These are phyloP conservation scores for Pygathrix nemaeus DNA, from an alignment of 2,113 vertebrate species.

Conservation along the genomic window DNA sequence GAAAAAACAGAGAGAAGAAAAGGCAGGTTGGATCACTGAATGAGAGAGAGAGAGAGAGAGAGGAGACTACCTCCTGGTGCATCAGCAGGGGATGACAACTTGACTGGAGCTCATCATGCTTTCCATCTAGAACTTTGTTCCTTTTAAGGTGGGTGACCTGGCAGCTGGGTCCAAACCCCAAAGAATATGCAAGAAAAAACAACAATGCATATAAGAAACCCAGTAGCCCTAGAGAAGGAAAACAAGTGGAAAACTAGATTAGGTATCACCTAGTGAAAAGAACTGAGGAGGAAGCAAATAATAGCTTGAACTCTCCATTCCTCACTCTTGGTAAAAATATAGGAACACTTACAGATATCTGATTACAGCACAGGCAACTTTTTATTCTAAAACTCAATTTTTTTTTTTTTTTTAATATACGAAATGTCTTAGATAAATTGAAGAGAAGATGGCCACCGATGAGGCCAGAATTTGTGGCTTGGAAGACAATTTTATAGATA, in stretches of 20 bases:
- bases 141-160: not conserved
- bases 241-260: not conserved
- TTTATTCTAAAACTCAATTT: not conserved
- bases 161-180: not conserved
- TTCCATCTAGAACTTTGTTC: not conserved
- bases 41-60: not conserved
- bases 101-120: not conserved
- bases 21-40: not conserved
- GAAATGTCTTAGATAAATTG: not conserved
- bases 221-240: not conserved
- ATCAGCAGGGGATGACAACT: not conserved
- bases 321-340: not conserved
- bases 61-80: not conserved
- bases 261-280: not conserved
- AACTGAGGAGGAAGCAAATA: not conserved
- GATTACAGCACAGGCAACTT: not conserved
- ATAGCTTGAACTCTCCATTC: not conserved
- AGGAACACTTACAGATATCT: not conserved
- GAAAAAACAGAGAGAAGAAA: too few species aligned
- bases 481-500: not conserved
- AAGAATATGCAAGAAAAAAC: not conserved
- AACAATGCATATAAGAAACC: not conserved
- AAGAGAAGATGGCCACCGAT: not conserved
- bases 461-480: not conserved
- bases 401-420: not conserved